Base-by-base conservation (phyloP, 2,888 invertebrate genomes). In the Drosophila anomelani region DNA sequence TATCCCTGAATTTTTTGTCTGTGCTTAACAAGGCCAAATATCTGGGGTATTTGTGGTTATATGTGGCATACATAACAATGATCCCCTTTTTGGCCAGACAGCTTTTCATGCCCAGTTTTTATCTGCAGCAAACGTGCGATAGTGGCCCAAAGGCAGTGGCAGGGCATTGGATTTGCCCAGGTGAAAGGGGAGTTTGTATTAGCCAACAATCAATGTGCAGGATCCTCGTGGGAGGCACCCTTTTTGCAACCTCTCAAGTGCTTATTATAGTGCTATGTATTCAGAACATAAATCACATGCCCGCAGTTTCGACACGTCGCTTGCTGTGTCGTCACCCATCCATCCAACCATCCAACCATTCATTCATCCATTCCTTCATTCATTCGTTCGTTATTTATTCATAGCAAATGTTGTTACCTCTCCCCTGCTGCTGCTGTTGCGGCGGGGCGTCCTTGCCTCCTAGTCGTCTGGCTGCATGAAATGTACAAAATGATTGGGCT, bases 211-310 rank as follows among this genome's bases (percentile, higher is more conserved):
- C 69, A 68, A 69, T 68, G 70, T 49, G 43, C 41, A 56, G 15
- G 26, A 15, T 41, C 49, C 57, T 15, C 36, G 36, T 23, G 51
- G 36, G 51, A 36, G 23, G 29, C 32, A 47, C 53, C 43, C 46
- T 39, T 68, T 70, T 63, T 34, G 5, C 5, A 20, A 17, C 44
- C 71, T 69, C 53, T 43, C 43, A 58, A 36, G 29, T 55, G 75
- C 69, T 82, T 75, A 86, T 81, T 86, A 81, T 78, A 77, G 85
- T 84, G 80, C 75, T 87, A 84, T 78, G 85, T 80, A 77, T 80
- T 77, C 75, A 57, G 78, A 74, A 72, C 89, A 85, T 88, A 88
- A 85, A 85, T 85, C 89, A 85, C 79, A 81, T 63, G 78, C 67
- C 64, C 75, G 38, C 66, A 57, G 66, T 59, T 59, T 47, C 74